Evolutionary conservation across 2,113 vertebrate genomes (phyloP), one percentile per base, ranked within the genome.

Genomic region (Anarrhichthys ocellatus): DNA sequence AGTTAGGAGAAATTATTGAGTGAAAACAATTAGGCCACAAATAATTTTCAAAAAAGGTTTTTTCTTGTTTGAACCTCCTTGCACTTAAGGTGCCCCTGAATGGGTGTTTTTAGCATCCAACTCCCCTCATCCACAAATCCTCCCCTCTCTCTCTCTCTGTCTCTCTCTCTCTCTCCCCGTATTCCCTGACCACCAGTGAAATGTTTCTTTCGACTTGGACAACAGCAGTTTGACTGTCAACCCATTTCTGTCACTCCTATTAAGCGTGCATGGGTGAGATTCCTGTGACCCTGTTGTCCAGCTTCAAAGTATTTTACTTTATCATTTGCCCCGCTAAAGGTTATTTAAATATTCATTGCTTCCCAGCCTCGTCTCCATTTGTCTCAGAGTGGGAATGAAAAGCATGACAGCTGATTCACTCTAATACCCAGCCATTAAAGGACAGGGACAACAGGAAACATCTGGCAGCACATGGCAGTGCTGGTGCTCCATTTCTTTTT

Each of bases 1-100:
- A 85, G 89, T 91, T 82, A 76, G 59, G 72, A 40, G 73, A 86
- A 61, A 81, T 84, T 82, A 87, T 87, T 82, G 89, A 88, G 81
- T 84, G 66, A 74, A 85, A 88, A 88, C 79, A 91, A 91, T 87
- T 94, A 87, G 59, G 78, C 69, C 58, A 73, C 9, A 44, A 29
- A 81, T 64, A 86, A 85, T 71, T 85, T 63, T 65, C 58, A 61
- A 84, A 73, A 15, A 34, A 50, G 20, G 42, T 84, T 82, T 80
- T 75, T 76, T 69, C 66, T 68, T 50, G 58, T n/a, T 74, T 62
- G 32, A 78, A 72, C 48, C 61, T 65, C 66, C 44, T 73, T 74
- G 17, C 17, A 76, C 42, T 71, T 70, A 38, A 76, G 73, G 22
- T 36, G 13, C 5, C 34, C 32, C 27, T 27, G 13, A 32, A 10